Evolutionary conservation across 2,113 vertebrate genomes (phyloP).

Genomic region (Phycodurus eques): DNA sequence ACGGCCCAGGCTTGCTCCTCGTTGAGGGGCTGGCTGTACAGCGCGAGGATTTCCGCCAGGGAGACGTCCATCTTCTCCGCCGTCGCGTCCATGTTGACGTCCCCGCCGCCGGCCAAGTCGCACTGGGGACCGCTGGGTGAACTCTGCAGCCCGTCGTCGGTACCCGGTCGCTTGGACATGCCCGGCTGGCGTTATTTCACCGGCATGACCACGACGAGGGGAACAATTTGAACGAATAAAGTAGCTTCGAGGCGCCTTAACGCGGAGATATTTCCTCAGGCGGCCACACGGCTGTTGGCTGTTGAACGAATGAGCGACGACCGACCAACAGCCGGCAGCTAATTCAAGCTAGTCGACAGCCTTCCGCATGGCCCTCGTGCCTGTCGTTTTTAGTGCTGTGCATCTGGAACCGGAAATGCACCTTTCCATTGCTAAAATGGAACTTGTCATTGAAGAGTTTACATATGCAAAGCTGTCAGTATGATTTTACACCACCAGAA

Average conservation of each 20-base stretch:
- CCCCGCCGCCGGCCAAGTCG: conserved; percentile 29
- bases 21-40: conserved; percentile 94
- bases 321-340: neutral
- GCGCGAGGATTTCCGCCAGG: conserved; percentile 83
- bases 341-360: neutral
- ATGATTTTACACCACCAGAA: too few relatives aligned
- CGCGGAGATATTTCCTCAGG: neutral
- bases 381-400: neutral
- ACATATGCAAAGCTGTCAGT: too few relatives aligned
- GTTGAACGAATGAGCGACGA: neutral
- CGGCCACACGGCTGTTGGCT: neutral
- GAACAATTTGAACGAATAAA: neutral
- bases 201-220: neutral
- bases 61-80: conserved; percentile 74
- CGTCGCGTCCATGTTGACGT: conserved; percentile 2
- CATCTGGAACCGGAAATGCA: neutral
- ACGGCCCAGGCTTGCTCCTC: conserved; percentile 98
- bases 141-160: conserved; percentile 57
- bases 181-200: conserved; percentile 35
- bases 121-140: conserved; percentile 46
- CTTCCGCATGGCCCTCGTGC: conserved; percentile 55
- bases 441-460: too few relatives aligned
- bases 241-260: neutral
- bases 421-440: neutral
- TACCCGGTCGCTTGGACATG: conserved; percentile 68